Percentiles rank a stretch among this genome's conserved stretches.
Conservation (phyloP, 2,113 vertebrate genomes). For the Phrynocephalus versicolor region DNA sequence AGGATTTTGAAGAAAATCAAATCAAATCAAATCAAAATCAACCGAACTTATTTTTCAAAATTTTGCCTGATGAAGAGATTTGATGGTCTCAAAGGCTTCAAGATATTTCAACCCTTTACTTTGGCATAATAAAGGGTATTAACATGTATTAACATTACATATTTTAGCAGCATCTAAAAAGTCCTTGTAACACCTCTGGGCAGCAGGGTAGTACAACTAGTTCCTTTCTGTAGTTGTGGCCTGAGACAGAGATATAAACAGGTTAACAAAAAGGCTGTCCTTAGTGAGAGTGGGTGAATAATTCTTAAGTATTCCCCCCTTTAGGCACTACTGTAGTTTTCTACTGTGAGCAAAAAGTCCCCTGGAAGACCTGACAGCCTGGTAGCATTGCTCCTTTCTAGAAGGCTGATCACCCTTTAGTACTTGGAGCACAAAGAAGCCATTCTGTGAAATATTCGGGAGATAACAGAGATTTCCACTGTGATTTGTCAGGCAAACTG, state of each 20-base stretch:
- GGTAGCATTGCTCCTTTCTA: not conserved
- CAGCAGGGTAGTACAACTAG: not conserved
- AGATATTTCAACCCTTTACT: too few species aligned
- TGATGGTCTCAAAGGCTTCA: too few species aligned
- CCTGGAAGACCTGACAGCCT: not conserved
- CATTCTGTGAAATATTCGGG: slow-evolving; percentile 42
- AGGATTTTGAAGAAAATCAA: too few species aligned
- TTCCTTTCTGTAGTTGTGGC: not conserved
- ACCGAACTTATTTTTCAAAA: too few species aligned
- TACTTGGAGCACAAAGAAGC: slow-evolving; percentile 33
- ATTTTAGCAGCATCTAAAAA: not conserved
- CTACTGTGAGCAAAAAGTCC: not conserved
- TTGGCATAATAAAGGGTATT: too few species aligned
- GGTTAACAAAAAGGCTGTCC: not conserved
- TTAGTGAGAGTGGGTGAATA: not conserved
- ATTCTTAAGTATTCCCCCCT: too few species aligned
- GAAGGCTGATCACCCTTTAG: not conserved
- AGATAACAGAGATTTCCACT: slow-evolving; percentile 19
- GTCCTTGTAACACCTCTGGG: not conserved
- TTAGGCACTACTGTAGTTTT: too few species aligned
- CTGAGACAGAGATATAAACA: not conserved
- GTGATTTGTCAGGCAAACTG: slow-evolving; percentile 30
- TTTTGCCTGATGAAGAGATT: too few species aligned
- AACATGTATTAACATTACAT: too few species aligned
- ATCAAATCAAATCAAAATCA: too few species aligned